Percentiles rank a stretch among this genome's conserved stretches.
Evolutionary conservation across 1,140 invertebrate genomes (phyloP).

Genomic region (Cydia pomonella): DNA sequence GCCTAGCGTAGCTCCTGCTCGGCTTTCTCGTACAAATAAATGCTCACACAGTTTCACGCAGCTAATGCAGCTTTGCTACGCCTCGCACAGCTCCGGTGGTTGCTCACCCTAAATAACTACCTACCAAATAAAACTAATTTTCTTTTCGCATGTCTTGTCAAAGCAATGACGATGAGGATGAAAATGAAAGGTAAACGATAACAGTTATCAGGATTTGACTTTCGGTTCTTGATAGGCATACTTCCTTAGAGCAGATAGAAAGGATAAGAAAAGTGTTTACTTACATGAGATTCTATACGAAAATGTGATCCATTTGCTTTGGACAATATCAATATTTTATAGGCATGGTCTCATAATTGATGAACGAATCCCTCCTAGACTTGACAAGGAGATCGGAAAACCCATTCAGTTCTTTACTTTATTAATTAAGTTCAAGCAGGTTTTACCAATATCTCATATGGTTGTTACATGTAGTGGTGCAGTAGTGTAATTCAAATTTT

Average conservation of each 20-base stretch:
- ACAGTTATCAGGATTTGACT: background rate
- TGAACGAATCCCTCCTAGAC: too few species aligned
- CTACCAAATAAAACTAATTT: slow-evolving; percentile 29
- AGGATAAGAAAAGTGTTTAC: background rate
- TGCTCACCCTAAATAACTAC: background rate
- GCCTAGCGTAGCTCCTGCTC: too few species aligned
- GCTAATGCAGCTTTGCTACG: background rate
- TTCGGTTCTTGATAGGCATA: background rate
- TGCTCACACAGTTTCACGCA: too few species aligned
- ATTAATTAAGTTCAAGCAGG: too few species aligned
- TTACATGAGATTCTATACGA: background rate
- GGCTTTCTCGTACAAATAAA: too few species aligned
- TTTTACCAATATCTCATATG: too few species aligned
- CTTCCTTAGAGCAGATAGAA: background rate
- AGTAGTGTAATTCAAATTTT: too few species aligned
- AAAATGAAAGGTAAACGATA: slow-evolving; percentile 28
- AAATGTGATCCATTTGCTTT: background rate
- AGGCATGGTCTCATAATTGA: background rate
- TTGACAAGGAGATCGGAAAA: too few species aligned
- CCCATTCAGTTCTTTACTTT: too few species aligned
- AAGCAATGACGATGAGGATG: slow-evolving; percentile 30
- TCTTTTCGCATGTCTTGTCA: slow-evolving; percentile 31
- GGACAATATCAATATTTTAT: background rate
- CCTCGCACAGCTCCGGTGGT: background rate
- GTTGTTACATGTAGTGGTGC: too few species aligned